Percentiles rank a stretch among this genome's conserved stretches.
Conservation (phyloP, 2,888 invertebrate genomes). For the Junonia oenone region DNA sequence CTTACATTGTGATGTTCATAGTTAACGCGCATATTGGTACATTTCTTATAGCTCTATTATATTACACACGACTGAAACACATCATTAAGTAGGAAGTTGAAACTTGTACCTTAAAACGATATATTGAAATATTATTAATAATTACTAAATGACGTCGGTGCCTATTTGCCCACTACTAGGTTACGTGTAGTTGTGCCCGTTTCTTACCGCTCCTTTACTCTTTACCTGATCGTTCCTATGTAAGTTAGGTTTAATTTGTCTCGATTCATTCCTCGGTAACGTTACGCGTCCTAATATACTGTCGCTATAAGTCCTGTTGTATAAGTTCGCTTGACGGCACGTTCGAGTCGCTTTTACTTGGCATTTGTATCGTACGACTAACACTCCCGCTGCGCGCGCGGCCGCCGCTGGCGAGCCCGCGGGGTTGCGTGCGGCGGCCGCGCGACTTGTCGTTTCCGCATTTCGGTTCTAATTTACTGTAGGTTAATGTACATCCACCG, state of each 20-base stretch:
- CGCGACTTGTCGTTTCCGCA: constrained; percentile 41
- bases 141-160: constrained; percentile 50
- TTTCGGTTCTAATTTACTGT: constrained; percentile 54
- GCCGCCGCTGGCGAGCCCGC: too few species aligned
- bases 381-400: constrained; percentile 23
- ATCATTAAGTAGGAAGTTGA: constrained; percentile 60
- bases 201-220: constrained; percentile 43
- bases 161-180: constrained; percentile 59
- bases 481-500: constrained; percentile 73
- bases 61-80: constrained; percentile 61
- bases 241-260: constrained; percentile 70
- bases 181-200: constrained; percentile 57
- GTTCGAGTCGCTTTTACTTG: constrained; percentile 33
- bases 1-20: constrained; percentile 75
- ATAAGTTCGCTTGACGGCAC: constrained; percentile 21
- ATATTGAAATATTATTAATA: constrained; percentile 46
- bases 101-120: constrained; percentile 60
- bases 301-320: constrained; percentile 27
- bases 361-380: constrained; percentile 35
- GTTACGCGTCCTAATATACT: constrained; percentile 18
- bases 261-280: constrained; percentile 64
- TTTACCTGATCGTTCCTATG: constrained; percentile 61
- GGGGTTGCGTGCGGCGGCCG: constrained; percentile 21
- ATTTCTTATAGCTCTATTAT: constrained; percentile 67
- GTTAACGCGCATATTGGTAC: constrained; percentile 66